These are phyloP conservation scores for Lepus timidus DNA, from an alignment of 2,113 vertebrate species.

Conservation along the genomic window DNA sequence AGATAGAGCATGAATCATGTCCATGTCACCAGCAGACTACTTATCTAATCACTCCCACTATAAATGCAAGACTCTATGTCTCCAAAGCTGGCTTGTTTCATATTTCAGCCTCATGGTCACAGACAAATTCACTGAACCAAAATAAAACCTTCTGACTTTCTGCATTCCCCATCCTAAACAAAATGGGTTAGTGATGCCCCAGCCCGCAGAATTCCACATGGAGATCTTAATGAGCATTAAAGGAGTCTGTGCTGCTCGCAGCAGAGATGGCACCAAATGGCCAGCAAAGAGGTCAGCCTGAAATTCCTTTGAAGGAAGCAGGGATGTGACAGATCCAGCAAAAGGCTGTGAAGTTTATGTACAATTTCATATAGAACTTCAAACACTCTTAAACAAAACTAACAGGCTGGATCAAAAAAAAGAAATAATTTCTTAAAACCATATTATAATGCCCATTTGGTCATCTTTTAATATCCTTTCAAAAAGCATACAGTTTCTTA, in stretches of 20 bases:
- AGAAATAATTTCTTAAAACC: slow-evolving; percentile 10
- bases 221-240: slow-evolving; percentile 81
- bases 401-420: background rate
- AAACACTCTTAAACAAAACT: slow-evolving; percentile 36
- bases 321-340: slow-evolving; percentile 56
- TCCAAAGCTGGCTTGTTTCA: slow-evolving; percentile 81
- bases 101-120: slow-evolving; percentile 74
- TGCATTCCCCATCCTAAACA: slow-evolving; percentile 71
- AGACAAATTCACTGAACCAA: slow-evolving; percentile 84
- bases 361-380: slow-evolving; percentile 49
- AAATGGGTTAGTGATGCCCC: slow-evolving; percentile 82
- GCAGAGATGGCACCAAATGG: slow-evolving; percentile 60
- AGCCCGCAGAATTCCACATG: slow-evolving; percentile 85
- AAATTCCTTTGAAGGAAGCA: slow-evolving; percentile 75
- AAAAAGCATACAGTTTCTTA: background rate
- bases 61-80: slow-evolving; percentile 67
- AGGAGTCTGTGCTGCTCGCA: slow-evolving; percentile 57
- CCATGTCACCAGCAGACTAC: slow-evolving; percentile 79
- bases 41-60: slow-evolving; percentile 86
- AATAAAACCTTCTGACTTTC: slow-evolving; percentile 85
- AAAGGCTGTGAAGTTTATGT: slow-evolving; percentile 60
- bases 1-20: slow-evolving; percentile 81
- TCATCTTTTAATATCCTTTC: background rate
- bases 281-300: slow-evolving; percentile 55
- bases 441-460: background rate